Conservation (phyloP, 30 jellyfish, hydroid and myxozoan genomes). For the Cassiopea andromeda region DNA sequence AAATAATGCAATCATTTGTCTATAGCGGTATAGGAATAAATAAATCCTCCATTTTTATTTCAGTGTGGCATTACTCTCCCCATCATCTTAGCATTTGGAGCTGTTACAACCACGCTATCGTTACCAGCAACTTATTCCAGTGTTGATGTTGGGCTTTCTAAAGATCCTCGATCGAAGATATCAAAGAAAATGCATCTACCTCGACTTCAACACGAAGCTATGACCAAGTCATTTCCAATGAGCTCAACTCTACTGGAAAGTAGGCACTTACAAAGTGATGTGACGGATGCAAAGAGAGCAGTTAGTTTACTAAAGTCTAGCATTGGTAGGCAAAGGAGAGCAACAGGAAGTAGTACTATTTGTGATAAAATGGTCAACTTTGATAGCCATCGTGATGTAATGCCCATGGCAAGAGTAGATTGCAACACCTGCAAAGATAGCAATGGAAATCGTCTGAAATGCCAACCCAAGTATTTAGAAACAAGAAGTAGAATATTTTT, state of each 20-base stretch:
- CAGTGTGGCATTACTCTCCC: too few species aligned
- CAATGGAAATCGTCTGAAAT: background rate
- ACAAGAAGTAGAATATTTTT: background rate
- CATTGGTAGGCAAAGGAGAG: background rate
- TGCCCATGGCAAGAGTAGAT: background rate
- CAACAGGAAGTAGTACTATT: background rate
- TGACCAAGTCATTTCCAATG: background rate
- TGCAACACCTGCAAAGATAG: slow-evolving; percentile 1
- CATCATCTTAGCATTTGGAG: too few species aligned
- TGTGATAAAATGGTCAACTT: background rate
- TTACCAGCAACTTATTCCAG: background rate
- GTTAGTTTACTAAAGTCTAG: background rate
- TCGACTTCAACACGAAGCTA: background rate
- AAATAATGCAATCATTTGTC: too few species aligned
- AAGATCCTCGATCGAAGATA: background rate
- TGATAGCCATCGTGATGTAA: background rate
- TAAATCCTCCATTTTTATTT: too few species aligned
- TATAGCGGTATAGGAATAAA: too few species aligned
- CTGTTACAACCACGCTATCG: background rate
- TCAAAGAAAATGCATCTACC: background rate
- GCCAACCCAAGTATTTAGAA: background rate
- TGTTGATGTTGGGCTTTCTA: background rate
- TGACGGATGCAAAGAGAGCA: background rate
- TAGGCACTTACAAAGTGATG: background rate
- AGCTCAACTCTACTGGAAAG: background rate